A percentile compares a stretch with the other conserved stretches of the same genome.
phyloP scores from a whole-genome alignment of 2,888 invertebrate genomes.

The Athripsodes cinereus region DNA sequence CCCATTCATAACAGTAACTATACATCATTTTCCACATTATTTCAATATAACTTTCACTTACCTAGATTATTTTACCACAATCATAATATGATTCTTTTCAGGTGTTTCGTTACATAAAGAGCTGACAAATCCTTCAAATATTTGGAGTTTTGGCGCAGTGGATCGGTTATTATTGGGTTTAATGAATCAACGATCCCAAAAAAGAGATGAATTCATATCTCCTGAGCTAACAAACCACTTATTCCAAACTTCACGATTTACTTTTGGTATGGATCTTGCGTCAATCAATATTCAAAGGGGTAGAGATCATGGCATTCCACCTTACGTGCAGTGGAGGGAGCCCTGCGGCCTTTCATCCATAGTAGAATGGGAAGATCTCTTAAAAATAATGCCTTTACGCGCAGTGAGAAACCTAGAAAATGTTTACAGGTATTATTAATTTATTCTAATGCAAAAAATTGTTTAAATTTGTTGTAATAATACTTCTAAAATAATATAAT shows the following conservation, averaged over 20 bases:
- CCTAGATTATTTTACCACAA: not conserved
- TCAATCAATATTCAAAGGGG: slow-evolving; percentile 85
- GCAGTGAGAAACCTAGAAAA: slow-evolving; percentile 56
- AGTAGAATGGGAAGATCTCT: slow-evolving; percentile 63
- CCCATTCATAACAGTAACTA: slow-evolving; percentile 65
- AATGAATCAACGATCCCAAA: slow-evolving; percentile 69
- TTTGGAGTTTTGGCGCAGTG: slow-evolving; percentile 73
- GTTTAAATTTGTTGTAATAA: too few species aligned
- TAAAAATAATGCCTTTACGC: slow-evolving; percentile 58
- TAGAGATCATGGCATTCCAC: slow-evolving; percentile 78
- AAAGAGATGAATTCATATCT: slow-evolving; percentile 75
- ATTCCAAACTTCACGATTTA: slow-evolving; percentile 64
- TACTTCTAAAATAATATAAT: too few species aligned
- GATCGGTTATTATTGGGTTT: slow-evolving; percentile 74
- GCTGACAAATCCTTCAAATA: slow-evolving; percentile 60
- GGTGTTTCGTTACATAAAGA: slow-evolving; percentile 79
- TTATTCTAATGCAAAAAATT: not conserved
- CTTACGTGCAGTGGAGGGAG: slow-evolving; percentile 73
- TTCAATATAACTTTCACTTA: too few species aligned
- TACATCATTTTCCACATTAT: too few species aligned
- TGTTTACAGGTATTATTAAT: slow-evolving; percentile 46
- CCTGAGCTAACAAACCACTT: slow-evolving; percentile 77
- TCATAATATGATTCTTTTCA: slow-evolving; percentile 33
- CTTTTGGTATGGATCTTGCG: slow-evolving; percentile 80
- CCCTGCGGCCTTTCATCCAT: slow-evolving; percentile 70